Percentiles rank a stretch among this genome's conserved stretches.
phyloP scores from a whole-genome alignment of 1,140 invertebrate genomes.

The Hesperophylax magnus region DNA sequence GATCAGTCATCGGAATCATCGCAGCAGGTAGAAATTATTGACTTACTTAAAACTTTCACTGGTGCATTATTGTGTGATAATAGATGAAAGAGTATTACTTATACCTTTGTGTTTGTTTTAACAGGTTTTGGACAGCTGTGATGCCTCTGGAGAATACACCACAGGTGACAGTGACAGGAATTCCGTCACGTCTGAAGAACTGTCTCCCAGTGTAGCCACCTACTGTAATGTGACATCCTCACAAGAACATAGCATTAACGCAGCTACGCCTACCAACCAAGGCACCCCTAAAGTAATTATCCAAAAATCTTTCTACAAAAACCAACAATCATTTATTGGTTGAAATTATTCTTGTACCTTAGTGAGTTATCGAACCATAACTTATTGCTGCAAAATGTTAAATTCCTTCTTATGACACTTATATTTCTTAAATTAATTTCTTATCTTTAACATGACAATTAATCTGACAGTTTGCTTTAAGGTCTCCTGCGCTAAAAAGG shows the following conservation, averaged over 20 bases:
- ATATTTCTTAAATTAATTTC: too few species aligned
- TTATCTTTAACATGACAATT: too few species aligned
- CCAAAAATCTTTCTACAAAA: not conserved
- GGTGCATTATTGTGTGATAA: not conserved
- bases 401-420: too few species aligned
- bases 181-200: conserved; percentile 82
- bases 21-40: conserved; percentile 60
- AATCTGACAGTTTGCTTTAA: too few species aligned
- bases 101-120: not conserved
- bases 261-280: conserved; percentile 51
- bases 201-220: conserved; percentile 77
- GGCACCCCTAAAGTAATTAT: conserved; percentile 52
- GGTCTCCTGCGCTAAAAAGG: too few species aligned
- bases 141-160: conserved; percentile 92
- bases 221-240: conserved; percentile 65
- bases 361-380: too few species aligned
- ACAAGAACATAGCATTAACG: conserved; percentile 58
- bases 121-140: conserved; percentile 75
- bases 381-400: too few species aligned
- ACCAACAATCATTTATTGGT: not conserved
- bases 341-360: not conserved
- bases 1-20: conserved; percentile 62
- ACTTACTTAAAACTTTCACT: not conserved
- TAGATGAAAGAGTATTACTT: not conserved
- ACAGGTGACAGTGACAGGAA: conserved; percentile 80